Evolutionary conservation across 2,888 invertebrate genomes (phyloP).

Genomic region (Isoperla grammatica): DNA sequence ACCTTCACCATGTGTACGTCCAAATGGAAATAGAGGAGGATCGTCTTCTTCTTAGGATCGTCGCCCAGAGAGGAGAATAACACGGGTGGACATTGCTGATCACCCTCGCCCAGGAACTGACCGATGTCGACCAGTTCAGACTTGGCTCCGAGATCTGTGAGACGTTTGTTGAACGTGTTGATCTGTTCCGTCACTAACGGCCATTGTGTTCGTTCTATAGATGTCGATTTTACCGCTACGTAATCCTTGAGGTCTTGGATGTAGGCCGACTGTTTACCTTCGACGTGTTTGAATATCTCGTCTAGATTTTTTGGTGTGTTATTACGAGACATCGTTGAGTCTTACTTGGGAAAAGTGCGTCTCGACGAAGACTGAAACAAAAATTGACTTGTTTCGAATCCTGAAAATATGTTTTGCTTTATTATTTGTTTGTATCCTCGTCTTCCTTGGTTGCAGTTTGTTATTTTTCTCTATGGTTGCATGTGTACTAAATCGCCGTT

Average conservation of each 20-base stretch:
- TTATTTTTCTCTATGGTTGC: no score
- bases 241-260: neutral
- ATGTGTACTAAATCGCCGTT: no score
- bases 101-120: neutral
- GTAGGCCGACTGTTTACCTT: neutral
- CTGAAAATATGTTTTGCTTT: no score
- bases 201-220: neutral
- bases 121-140: neutral
- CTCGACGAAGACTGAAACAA: no score
- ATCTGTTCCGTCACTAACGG: neutral
- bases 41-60: slow-evolving; percentile 3
- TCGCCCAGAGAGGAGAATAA: neutral
- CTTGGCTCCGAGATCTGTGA: neutral
- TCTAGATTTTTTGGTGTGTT: no score
- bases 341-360: no score
- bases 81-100: neutral
- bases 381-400: no score
- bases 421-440: no score
- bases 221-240: neutral
- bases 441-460: no score
- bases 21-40: neutral
- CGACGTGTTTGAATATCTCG: neutral
- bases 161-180: neutral
- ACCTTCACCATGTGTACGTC: neutral
- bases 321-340: no score